Evolutionary conservation across 2,888 invertebrate genomes (phyloP).

Genomic region (Clitarchus hookeri): DNA sequence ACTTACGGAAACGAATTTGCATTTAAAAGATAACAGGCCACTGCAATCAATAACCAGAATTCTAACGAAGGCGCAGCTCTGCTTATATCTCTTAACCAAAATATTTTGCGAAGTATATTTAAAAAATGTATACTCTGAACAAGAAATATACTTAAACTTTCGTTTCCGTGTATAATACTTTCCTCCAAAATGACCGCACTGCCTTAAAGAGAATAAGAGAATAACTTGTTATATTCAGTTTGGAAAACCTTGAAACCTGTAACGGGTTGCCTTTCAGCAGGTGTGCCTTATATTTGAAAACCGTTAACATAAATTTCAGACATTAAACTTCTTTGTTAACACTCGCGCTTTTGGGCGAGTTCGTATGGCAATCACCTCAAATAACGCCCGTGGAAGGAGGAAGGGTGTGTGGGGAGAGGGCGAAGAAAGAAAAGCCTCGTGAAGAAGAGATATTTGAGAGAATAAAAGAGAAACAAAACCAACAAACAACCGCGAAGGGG

Average conservation of each 20-base stretch:
- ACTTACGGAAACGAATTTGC: too few species aligned
- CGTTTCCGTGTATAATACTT: too few species aligned
- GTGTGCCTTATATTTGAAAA: not conserved
- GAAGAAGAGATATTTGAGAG: constrained; percentile 14
- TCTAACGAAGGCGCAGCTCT: too few species aligned
- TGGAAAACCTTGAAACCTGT: not conserved
- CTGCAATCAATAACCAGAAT: too few species aligned
- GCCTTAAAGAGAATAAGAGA: too few species aligned
- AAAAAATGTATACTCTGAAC: too few species aligned
- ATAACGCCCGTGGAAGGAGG: not conserved
- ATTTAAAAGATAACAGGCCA: too few species aligned
- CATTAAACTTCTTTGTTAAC: not conserved
- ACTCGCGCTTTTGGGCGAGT: not conserved
- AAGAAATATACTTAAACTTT: too few species aligned
- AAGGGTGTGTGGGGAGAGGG: not conserved
- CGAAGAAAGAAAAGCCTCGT: not conserved
- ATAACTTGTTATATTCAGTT: too few species aligned
- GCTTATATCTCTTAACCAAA: too few species aligned
- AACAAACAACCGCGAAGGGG: not conserved
- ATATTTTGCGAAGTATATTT: too few species aligned
- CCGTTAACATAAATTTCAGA: not conserved
- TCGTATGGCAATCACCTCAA: not conserved
- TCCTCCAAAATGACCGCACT: too few species aligned
- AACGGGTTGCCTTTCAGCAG: not conserved
- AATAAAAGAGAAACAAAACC: not conserved